Percentiles rank a stretch among this genome's conserved stretches.
Evolutionary conservation across 2,888 invertebrate genomes (phyloP).

Genomic region (Spisula subtruncata): DNA sequence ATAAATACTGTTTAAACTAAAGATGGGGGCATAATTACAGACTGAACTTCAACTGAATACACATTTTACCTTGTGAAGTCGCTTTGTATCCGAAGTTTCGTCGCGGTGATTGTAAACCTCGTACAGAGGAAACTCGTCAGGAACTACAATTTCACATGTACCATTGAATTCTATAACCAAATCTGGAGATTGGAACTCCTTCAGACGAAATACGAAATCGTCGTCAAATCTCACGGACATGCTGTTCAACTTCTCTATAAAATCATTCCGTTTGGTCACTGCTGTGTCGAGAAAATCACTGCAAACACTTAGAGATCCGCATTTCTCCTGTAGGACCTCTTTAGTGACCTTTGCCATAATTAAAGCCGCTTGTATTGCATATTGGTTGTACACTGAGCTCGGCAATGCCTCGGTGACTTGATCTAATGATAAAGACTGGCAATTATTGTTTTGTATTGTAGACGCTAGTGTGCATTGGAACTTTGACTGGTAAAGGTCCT

Average conservation of each 20-base stretch:
- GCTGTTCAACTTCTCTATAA: slow-evolving; percentile 50
- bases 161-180: slow-evolving; percentile 44
- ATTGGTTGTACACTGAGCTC: slow-evolving; percentile 56
- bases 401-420: slow-evolving; percentile 28
- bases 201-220: slow-evolving; percentile 51
- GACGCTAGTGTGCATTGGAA: slow-evolving; percentile 46
- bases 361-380: slow-evolving; percentile 62
- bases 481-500: slow-evolving; percentile 37
- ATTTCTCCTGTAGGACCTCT: slow-evolving; percentile 23
- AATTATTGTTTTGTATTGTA: slow-evolving; percentile 10
- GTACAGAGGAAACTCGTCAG: slow-evolving; percentile 41
- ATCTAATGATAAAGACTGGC: not conserved
- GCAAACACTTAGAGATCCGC: slow-evolving; percentile 33
- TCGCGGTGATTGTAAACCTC: slow-evolving; percentile 60
- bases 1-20: too few relatives aligned
- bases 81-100: not conserved
- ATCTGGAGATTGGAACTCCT: slow-evolving; percentile 48
- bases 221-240: slow-evolving; percentile 47
- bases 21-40: too few relatives aligned
- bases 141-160: slow-evolving; percentile 35
- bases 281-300: slow-evolving; percentile 6
- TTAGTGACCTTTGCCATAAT: slow-evolving; percentile 46
- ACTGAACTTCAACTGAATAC: too few relatives aligned
- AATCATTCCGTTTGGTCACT: slow-evolving; percentile 29
- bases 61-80: not conserved